These are phyloP conservation scores for Hesperophylax magnus DNA, from an alignment of 1,140 invertebrate genomes.

Conservation along the genomic window DNA sequence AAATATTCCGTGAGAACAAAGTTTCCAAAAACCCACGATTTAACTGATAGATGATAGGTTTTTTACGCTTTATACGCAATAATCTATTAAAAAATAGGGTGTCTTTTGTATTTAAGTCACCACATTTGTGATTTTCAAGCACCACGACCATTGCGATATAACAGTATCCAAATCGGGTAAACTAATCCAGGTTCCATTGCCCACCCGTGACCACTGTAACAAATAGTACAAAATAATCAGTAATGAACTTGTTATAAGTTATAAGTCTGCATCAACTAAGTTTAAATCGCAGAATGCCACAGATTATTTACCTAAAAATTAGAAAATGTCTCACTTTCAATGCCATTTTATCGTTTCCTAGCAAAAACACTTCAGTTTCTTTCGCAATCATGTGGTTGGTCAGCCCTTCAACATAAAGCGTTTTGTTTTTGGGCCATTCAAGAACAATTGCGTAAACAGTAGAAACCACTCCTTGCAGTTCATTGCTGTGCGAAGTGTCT, in stretches of 20 bases:
- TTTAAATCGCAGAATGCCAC: background rate
- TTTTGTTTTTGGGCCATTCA: constrained; percentile 76
- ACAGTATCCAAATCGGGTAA: constrained; percentile 60
- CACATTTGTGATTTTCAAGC: constrained; percentile 59
- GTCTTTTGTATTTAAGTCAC: background rate
- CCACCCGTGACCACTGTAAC: constrained; percentile 50
- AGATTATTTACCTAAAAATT: background rate
- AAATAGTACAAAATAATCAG: background rate
- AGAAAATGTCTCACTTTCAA: constrained; percentile 44
- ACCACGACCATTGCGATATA: constrained; percentile 60
- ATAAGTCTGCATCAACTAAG: no score
- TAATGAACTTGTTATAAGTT: no score
- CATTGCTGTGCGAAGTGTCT: background rate
- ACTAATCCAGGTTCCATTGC: constrained; percentile 38
- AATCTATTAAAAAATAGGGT: no score
- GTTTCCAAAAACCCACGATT: no score
- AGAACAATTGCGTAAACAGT: constrained; percentile 77
- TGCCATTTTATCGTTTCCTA: constrained; percentile 62
- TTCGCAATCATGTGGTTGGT: constrained; percentile 60
- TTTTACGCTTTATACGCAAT: no score
- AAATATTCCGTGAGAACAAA: no score
- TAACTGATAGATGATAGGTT: no score
- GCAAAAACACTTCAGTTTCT: constrained; percentile 62
- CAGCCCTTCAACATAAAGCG: constrained; percentile 69
- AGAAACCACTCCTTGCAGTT: constrained; percentile 15